Conservation (phyloP, 2,797 vertebrate species). For the Acipenser ruthenus region DNA sequence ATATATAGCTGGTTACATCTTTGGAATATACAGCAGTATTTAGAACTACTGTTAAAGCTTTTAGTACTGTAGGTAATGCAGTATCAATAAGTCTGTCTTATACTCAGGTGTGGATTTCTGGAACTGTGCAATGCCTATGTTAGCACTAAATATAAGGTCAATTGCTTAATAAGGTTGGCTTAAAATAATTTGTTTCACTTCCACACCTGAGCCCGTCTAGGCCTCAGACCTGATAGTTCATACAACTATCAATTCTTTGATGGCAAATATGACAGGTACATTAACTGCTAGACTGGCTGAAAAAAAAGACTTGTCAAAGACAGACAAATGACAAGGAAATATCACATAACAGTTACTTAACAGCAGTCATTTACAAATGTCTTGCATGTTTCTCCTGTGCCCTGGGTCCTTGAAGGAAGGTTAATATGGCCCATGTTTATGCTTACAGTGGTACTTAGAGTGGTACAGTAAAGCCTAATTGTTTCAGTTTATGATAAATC, state of each 20-base stretch:
- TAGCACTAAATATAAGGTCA: too few species aligned
- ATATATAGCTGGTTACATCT: too few species aligned
- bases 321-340: constrained; percentile 19
- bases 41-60: too few species aligned
- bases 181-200: not conserved
- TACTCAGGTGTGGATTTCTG: too few species aligned
- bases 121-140: too few species aligned
- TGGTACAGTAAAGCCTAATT: constrained; percentile 39
- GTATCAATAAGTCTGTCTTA: too few species aligned
- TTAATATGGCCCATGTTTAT: constrained; percentile 16
- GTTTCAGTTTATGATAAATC: constrained; percentile 37
- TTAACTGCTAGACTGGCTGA: constrained; percentile 1
- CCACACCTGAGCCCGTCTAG: not conserved
- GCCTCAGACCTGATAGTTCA: not conserved
- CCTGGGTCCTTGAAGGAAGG: constrained; percentile 14
- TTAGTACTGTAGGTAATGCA: too few species aligned
- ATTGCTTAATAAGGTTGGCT: too few species aligned
- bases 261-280: constrained; percentile 6
- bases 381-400: not conserved
- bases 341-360: constrained; percentile 18
- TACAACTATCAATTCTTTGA: not conserved
- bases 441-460: constrained; percentile 35
- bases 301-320: constrained; percentile 13
- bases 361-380: constrained; percentile 13
- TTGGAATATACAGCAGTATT: too few species aligned